These are phyloP conservation scores for Sminthopsis crassicaudata DNA, from an alignment of 2,113 vertebrate genomes.

Conservation along the genomic window DNA sequence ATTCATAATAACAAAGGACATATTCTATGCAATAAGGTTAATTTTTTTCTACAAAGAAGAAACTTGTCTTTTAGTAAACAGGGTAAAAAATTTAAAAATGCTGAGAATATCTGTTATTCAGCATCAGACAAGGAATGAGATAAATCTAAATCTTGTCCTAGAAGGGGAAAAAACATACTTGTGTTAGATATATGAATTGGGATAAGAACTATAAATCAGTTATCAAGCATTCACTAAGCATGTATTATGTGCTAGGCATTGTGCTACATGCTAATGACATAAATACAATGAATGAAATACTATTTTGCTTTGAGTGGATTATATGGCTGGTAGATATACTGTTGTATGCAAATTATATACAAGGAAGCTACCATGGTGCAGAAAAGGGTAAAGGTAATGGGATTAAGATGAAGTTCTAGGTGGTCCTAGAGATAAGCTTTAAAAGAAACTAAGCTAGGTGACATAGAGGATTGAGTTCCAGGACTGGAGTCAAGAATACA, in stretches of 20 bases:
- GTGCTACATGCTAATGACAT: background rate
- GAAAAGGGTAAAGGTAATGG: background rate
- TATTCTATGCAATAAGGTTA: background rate
- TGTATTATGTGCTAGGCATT: background rate
- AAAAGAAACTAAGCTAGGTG: background rate
- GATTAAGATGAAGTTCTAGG: background rate
- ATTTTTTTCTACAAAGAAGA: background rate
- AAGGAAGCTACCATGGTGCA: background rate
- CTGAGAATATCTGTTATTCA: constrained; percentile 48
- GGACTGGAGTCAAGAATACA: background rate
- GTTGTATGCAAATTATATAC: background rate
- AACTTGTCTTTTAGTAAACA: background rate
- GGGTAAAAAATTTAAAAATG: background rate
- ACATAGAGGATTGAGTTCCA: background rate
- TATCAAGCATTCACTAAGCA: background rate
- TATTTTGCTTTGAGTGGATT: background rate
- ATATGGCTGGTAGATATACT: background rate
- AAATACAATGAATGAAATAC: background rate
- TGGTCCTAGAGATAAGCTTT: background rate
- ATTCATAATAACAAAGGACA: background rate
- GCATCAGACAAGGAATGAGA: background rate
- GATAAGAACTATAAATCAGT: background rate
- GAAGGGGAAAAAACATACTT: constrained; percentile 34
- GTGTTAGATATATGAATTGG: background rate
- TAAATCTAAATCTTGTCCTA: constrained; percentile 41